Conservation (phyloP, 2,797 vertebrate genomes). For the Enteromius fasciolatus region DNA sequence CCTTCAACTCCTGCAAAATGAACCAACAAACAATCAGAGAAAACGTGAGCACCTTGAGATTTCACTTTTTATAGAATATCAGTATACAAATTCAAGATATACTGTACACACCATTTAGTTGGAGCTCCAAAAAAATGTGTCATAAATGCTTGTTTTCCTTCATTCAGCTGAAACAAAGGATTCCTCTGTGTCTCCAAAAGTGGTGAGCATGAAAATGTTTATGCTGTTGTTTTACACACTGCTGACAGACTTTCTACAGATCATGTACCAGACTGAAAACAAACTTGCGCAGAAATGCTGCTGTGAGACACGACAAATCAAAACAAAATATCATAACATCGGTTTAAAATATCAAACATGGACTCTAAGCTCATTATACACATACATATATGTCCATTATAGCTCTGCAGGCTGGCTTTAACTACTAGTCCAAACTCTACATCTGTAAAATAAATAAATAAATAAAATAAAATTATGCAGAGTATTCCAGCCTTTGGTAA, state of each 20-base stretch:
- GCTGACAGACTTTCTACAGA: no score
- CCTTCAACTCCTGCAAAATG: conserved; percentile 81
- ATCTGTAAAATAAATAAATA: no score
- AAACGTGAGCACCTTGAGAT: conserved; percentile 22
- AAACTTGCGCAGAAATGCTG: neutral
- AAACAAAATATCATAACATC: neutral
- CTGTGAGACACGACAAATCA: neutral
- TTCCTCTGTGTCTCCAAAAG: conserved; percentile 46
- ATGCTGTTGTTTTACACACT: neutral
- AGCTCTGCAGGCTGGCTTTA: neutral
- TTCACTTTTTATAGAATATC: conserved; percentile 1
- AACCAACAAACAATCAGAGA: conserved; percentile 49
- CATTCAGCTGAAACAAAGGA: conserved; percentile 44
- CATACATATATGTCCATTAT: neutral
- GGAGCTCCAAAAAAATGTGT: neutral
- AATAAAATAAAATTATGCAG: neutral
- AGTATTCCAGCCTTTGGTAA: neutral
- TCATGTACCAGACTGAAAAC: neutral
- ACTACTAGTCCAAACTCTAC: no score
- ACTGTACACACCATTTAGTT: neutral
- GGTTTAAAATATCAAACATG: neutral
- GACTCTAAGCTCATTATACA: neutral
- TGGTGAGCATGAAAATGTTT: conserved; percentile 39
- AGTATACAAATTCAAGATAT: neutral
- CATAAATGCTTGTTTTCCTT: conserved; percentile 33